Evolutionary conservation across 2,797 vertebrate genomes (phyloP), one percentile per base, ranked within the genome.

Genomic region (Hypotaenidia okinawae): DNA sequence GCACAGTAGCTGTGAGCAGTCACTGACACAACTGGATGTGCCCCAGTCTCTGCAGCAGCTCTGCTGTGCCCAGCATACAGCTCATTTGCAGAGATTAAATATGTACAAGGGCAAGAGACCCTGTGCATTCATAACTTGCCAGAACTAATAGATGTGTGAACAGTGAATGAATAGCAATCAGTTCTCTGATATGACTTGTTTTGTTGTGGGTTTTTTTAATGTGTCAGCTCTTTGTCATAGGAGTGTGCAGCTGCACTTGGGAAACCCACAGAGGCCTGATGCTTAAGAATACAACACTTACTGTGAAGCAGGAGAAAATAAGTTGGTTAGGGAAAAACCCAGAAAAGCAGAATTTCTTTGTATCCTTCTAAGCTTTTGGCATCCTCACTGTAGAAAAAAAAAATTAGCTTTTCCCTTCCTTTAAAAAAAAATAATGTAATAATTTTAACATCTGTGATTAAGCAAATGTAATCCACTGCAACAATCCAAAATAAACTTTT

Each of bases 261-360:
- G 33, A 82, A 91, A 66, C 14, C 13, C 32, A 19, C 1, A 3
- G 21, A 70, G 75, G 54, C 22, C 66, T 74, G 27, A n/a, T 67
- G 39, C 18, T 54, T 70, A 81, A 81, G 19, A 33, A 23, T 43
- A 16, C 2, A 67, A 37, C 5, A 6, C 4, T 33, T 57, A 35
- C n/a, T 0, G 1, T 22, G 49, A 88, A 59, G 23, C 18, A 82
- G 32, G 25, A 91, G 18, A 69, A 89, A 57, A 45, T 32, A 52
- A 68, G 16, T n/a, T 57, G n/a, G 6, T 5, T 19, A 45, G 43
- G 18, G 68, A 83, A 57, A 83, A 37, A 3, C 0, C 0, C 1
- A 5, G 9, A 35, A 52, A 89, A 57, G 54, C 9, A 1, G 3
- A 27, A 28, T 87, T 81, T 78, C 24, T 81, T 25, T 30, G 19